Evolutionary conservation across 2,888 invertebrate genomes (phyloP), one percentile per base, ranked within the genome.

Genomic region (Geotrupes spiniger): DNA sequence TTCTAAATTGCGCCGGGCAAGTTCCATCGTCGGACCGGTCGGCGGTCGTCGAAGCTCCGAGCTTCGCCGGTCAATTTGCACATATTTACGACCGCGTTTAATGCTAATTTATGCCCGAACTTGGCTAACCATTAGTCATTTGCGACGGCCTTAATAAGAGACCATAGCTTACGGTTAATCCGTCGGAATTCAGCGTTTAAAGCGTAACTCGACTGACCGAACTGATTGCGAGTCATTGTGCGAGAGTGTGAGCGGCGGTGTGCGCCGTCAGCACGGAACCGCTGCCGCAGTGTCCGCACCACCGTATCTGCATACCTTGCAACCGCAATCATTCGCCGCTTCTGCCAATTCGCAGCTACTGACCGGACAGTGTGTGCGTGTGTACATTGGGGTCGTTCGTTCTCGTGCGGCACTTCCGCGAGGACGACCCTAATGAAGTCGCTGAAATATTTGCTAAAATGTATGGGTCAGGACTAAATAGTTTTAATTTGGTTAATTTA

Each of bases 201-300:
- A 33, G 15, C 33, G 33, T 15, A 15, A 15, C 33, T 33, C 33
- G 15, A 14, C 33, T 33, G 33, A 33, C 33, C 33, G 33, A 33
- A 12, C 27, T 37, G 38, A 45, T 45, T 45, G 28, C 21, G 29
- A 45, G 28, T 38, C 38, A 21, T 45, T 38, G 38, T 38, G 14
- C 36, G 36, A 36, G 39, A 26, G 26, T 33, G 11, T 15, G 33
- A 33, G 33, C 15, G 6, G 15, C 31, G 29, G 44, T 45, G 25
- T 38, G 21, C 44, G 38, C 29, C 17, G 38, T 38, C 17, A 38
- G 38, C 36, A 14, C 33, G 6, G 11, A 15, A 33, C 33, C 15
- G 33, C 12, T 33, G 33, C 33, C 9, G 33, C 33, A 33, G 11
- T 33, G 33, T 33, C 33, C 33, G 33, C 33, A 33, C 33, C 15